These are phyloP conservation scores for Plebejus argus DNA, from an alignment of 2,888 invertebrate genomes.

Conservation along the genomic window DNA sequence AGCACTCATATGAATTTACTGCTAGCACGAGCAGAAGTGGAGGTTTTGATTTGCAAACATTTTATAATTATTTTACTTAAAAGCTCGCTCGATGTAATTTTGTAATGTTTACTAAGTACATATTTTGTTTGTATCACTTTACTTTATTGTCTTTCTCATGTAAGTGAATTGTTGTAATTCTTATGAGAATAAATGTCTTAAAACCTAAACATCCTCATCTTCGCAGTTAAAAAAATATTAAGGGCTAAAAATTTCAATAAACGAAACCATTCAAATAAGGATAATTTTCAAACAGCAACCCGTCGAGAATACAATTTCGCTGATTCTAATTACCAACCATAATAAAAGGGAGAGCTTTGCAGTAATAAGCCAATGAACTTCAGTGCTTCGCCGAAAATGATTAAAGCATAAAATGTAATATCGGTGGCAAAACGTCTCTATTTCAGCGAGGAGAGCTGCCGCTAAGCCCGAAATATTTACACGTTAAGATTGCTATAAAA, in stretches of 20 bases:
- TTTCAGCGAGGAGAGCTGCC: neutral
- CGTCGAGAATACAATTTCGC: neutral
- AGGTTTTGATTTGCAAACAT: neutral
- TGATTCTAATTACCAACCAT: neutral
- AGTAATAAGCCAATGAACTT: constrained; percentile 4
- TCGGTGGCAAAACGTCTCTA: neutral
- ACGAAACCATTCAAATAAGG: neutral
- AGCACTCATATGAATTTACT: neutral
- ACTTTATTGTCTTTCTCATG: too few relatives aligned
- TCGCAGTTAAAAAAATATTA: neutral
- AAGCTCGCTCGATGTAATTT: too few relatives aligned
- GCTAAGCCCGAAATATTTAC: neutral
- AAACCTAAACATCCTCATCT: neutral
- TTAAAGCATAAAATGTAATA: constrained; percentile 1
- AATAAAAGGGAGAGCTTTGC: neutral
- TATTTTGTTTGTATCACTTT: too few relatives aligned
- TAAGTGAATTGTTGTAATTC: too few relatives aligned
- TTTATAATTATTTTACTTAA: too few relatives aligned
- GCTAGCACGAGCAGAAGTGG: neutral
- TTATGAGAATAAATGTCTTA: too few relatives aligned
- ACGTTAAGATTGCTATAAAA: neutral
- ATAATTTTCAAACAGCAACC: neutral
- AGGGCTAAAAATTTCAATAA: neutral
- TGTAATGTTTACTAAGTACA: too few relatives aligned
- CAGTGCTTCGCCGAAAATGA: neutral